Evolutionary conservation across 2,113 vertebrate genomes (phyloP).

Genomic region (Aepyceros melampus): DNA sequence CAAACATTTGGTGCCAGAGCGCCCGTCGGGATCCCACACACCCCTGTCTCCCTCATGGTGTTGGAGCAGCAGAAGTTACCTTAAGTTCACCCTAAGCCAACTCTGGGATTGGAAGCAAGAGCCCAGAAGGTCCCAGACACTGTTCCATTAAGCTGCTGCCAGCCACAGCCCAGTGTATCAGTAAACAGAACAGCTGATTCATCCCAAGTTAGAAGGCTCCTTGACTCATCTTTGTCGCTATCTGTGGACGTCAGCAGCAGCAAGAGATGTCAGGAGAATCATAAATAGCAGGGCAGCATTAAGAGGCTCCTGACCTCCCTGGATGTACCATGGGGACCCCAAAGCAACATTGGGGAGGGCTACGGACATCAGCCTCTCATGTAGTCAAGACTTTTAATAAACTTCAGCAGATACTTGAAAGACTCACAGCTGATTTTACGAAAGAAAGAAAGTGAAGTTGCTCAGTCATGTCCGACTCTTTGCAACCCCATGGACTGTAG

Average conservation of each 20-base stretch:
- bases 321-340: background rate
- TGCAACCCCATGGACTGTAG: no score
- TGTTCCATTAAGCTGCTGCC: background rate
- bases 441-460: no score
- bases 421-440: background rate
- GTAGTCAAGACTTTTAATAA: background rate
- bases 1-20: background rate
- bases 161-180: background rate
- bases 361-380: background rate
- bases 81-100: background rate
- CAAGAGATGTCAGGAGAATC: background rate
- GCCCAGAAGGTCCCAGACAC: background rate
- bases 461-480: no score
- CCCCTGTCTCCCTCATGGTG: background rate
- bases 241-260: background rate
- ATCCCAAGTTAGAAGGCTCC: conserved; percentile 10
- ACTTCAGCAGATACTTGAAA: background rate
- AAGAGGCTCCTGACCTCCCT: background rate
- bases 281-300: background rate
- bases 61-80: background rate
- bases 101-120: background rate
- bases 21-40: background rate
- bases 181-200: background rate
- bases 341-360: background rate
- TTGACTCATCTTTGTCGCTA: conserved; percentile 24